These are phyloP conservation scores for Phengaris alcon DNA, from an alignment of 2,888 invertebrate species.

Conservation along the genomic window DNA sequence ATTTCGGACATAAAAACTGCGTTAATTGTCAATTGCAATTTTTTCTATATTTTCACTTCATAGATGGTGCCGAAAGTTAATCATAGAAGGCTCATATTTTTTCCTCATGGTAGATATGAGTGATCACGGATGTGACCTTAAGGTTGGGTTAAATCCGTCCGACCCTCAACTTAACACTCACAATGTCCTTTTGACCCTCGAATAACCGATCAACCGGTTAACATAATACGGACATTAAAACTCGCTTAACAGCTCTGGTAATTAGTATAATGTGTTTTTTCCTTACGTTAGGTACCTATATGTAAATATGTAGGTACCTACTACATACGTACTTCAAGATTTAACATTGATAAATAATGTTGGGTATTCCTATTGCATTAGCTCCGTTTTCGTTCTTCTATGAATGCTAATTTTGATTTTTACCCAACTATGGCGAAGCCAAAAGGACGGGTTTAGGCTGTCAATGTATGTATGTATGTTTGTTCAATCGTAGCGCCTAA, in stretches of 20 bases:
- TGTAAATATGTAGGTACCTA: not conserved
- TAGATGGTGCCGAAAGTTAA: not conserved
- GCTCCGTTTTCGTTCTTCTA: not conserved
- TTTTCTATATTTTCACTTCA: not conserved
- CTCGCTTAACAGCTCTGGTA: not conserved
- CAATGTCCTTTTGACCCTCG: not conserved
- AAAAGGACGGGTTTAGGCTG: too few relatives aligned
- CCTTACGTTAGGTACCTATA: not conserved
- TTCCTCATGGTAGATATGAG: not conserved
- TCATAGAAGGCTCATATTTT: not conserved
- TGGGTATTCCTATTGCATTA: not conserved
- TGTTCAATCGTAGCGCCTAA: too few relatives aligned
- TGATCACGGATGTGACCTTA: not conserved
- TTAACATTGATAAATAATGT: not conserved
- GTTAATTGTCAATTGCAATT: not conserved
- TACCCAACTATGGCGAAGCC: too few relatives aligned
- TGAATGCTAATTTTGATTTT: not conserved
- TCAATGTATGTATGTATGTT: too few relatives aligned
- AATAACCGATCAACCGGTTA: not conserved
- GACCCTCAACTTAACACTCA: not conserved
- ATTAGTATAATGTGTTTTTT: conserved; percentile 1
- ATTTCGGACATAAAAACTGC: not conserved
- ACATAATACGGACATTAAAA: not conserved
- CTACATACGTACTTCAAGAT: not conserved
- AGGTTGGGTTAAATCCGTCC: not conserved